phyloP scores from a whole-genome alignment of 2,113 vertebrate species.

The Notothenia coriiceps region DNA sequence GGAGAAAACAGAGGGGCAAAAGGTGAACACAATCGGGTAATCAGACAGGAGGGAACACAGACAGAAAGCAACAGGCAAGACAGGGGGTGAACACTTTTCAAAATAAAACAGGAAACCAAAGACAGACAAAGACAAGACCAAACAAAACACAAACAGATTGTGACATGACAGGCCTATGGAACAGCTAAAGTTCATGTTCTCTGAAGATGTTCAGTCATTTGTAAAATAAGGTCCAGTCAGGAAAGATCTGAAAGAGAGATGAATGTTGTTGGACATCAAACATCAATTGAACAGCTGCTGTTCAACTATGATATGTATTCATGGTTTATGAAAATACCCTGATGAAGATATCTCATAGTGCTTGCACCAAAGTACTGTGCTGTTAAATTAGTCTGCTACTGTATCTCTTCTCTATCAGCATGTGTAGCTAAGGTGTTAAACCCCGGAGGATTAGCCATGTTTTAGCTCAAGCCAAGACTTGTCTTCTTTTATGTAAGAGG shows the following conservation, averaged over 20 bases:
- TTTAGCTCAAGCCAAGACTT: constrained; percentile 45
- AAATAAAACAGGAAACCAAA: too few relatives aligned
- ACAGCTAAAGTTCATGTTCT: constrained; percentile 13
- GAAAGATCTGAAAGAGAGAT: not conserved
- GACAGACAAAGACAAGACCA: too few relatives aligned
- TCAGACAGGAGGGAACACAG: too few relatives aligned
- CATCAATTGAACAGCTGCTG: constrained; percentile 9
- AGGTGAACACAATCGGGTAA: too few relatives aligned
- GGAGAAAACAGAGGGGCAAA: too few relatives aligned
- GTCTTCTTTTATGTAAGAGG: constrained; percentile 19
- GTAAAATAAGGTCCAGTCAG: constrained; percentile 12
- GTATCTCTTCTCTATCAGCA: constrained; percentile 22
- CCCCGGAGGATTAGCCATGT: constrained; percentile 40
- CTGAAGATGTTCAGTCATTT: constrained; percentile 21
- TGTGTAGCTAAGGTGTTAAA: constrained; percentile 42
- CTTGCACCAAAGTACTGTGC: not conserved
- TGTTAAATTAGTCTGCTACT: constrained; percentile 7
- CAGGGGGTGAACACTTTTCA: too few relatives aligned
- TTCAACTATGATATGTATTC: not conserved
- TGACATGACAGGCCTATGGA: not conserved
- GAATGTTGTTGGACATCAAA: not conserved
- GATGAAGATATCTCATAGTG: constrained; percentile 23
- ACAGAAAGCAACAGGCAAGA: too few relatives aligned
- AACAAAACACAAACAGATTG: too few relatives aligned
- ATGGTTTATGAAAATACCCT: constrained; percentile 28